Base-by-base conservation (phyloP, 2,888 invertebrate species). In the Hedya salicella region DNA sequence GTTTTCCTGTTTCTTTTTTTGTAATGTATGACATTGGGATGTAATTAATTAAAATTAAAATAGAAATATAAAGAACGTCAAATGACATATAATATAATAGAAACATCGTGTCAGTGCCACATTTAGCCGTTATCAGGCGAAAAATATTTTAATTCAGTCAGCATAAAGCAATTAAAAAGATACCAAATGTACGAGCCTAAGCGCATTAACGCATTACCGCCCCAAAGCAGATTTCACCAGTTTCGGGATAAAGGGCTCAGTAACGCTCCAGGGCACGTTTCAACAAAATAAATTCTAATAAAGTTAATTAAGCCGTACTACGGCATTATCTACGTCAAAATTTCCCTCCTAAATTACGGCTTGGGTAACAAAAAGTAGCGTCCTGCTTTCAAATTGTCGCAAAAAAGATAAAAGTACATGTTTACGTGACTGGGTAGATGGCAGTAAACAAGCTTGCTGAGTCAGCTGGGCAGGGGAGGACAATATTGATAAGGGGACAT, bases 291-390 rank as follows among this genome's bases (percentile, higher is more conserved):
- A 89, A 91, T 90, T 90, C 85, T 85, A 90, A 89, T 90, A 86
- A 89, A 88, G 81, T 90, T 91, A 90, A 91, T 91, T 89, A 91
- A 90, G 86, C 81, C 80, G 78, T 88, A 79, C 80, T 76, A 77
- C 75, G 80, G 84, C 78, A 87, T 88, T 91, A 91, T 91, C 90
- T 89, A 78, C 75, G 81, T 84, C 81, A 86, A 88, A 85, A 78
- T 86, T 81, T 78, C 79, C 79, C 81, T 79, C 80, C 80, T 80
- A 75, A 82, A 86, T 87, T 88, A 85, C 83, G 87, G 85, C 84
- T 50, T 17, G 48, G 57, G 39, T 36, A 59, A 42, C 75, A 78
- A 77, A 81, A 85, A 87, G 80, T 78, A 75, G 74, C 71, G 70
- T 63, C 56, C 66, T 72, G 75, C 74, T 80, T 78, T 74, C 71